These are phyloP conservation scores for Yponomeuta cagnagella DNA, from an alignment of 2,888 invertebrate species.

Conservation along the genomic window DNA sequence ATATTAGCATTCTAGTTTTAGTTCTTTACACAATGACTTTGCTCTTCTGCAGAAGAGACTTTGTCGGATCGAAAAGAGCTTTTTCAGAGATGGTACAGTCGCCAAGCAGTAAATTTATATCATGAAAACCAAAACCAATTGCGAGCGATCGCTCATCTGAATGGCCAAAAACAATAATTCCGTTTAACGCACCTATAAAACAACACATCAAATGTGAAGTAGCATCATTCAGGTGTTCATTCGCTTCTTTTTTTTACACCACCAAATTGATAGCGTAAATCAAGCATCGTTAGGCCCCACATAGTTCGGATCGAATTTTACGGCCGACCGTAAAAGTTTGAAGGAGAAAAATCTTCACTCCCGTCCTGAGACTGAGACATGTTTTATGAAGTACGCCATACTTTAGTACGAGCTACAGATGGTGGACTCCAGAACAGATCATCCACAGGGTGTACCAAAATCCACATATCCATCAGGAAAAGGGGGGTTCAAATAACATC, in stretches of 20 bases:
- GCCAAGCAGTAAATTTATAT: too few relatives aligned
- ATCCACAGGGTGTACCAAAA: too few relatives aligned
- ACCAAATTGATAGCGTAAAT: constrained; percentile 64
- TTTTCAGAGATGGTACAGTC: too few relatives aligned
- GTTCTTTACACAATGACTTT: background rate
- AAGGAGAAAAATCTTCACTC: constrained; percentile 56
- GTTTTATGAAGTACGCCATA: constrained; percentile 12
- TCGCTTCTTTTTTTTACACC: constrained; percentile 44
- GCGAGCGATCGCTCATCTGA: background rate
- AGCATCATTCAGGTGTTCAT: constrained; percentile 49
- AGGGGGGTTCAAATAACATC: too few relatives aligned
- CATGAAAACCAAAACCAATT: too few relatives aligned
- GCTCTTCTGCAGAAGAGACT: background rate
- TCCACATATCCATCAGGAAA: too few relatives aligned
- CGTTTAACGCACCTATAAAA: constrained; percentile 40
- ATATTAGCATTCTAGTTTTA: constrained; percentile 3
- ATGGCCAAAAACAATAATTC: constrained; percentile 21
- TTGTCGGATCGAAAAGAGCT: too few relatives aligned
- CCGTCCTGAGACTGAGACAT: constrained; percentile 41
- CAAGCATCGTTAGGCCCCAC: constrained; percentile 57
- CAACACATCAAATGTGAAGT: constrained; percentile 45
- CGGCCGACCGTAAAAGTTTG: constrained; percentile 64
- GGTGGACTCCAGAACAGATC: too few relatives aligned
- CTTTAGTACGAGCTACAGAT: too few relatives aligned
- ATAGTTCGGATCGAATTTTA: constrained; percentile 68